Evolutionary conservation across 2,113 vertebrate genomes (phyloP).

Genomic region (Lepisosteus osseus): DNA sequence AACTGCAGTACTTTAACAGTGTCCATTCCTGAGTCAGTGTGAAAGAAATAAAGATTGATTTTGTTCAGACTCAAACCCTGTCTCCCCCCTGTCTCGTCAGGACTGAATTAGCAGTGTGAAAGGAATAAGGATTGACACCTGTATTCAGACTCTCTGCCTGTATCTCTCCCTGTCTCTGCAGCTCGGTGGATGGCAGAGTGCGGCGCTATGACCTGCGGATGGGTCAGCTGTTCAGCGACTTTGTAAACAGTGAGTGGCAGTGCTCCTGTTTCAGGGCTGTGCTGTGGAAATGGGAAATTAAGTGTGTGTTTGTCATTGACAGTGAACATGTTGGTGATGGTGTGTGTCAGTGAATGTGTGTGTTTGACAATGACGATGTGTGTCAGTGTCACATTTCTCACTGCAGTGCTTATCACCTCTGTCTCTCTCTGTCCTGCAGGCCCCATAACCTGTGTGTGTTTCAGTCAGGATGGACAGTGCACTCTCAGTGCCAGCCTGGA

Average conservation of each 20-base stretch:
- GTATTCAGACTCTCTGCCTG: neutral
- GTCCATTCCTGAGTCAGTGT: too few relatives aligned
- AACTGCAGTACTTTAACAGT: too few relatives aligned
- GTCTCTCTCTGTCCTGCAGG: constrained; percentile 53
- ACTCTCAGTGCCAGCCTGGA: constrained; percentile 79
- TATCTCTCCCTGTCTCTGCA: neutral
- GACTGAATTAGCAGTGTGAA: too few relatives aligned
- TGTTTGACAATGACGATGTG: neutral
- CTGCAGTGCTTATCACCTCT: too few relatives aligned
- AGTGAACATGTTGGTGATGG: neutral
- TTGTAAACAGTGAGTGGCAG: constrained; percentile 76
- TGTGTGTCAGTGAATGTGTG: neutral
- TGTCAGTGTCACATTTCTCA: too few relatives aligned
- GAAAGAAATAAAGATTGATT: too few relatives aligned
- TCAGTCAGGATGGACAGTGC: constrained; percentile 87
- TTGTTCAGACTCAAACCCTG: too few relatives aligned
- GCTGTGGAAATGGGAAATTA: neutral
- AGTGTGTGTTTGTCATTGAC: neutral
- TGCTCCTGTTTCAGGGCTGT: neutral
- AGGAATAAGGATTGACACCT: too few relatives aligned
- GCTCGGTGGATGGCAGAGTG: neutral
- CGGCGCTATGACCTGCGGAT: constrained; percentile 84
- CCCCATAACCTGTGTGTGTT: constrained; percentile 90
- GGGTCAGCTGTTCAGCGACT: constrained; percentile 84
- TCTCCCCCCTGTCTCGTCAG: too few relatives aligned